These are phyloP conservation scores for Tympanoctomys barrerae DNA, from an alignment of 2,797 vertebrate species.

Conservation along the genomic window DNA sequence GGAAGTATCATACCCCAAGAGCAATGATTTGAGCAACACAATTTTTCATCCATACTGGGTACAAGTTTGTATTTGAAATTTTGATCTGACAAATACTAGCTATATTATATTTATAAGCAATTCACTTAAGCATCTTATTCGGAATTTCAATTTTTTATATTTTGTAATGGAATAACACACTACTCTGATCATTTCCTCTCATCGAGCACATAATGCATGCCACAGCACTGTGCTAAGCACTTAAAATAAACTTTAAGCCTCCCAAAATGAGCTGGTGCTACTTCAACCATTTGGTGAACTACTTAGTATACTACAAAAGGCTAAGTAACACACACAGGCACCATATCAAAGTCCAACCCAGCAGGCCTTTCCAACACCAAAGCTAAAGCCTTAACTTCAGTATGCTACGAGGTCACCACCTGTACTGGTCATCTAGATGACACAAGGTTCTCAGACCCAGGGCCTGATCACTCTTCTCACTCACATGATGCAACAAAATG, in stretches of 20 bases:
- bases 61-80: background rate
- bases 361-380: background rate
- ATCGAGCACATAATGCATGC: background rate
- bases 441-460: background rate
- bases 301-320: background rate
- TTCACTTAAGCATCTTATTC: background rate
- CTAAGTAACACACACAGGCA: background rate
- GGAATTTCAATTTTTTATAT: background rate
- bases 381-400: background rate
- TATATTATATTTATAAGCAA: background rate
- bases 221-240: background rate
- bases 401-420: background rate
- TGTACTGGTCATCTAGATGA: background rate
- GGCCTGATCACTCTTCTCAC: background rate
- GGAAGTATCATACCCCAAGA: background rate
- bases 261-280: background rate
- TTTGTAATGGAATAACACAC: background rate
- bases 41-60: background rate
- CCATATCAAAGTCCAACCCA: background rate
- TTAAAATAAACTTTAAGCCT: background rate
- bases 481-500: background rate
- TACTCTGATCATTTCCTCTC: background rate
- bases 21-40: background rate
- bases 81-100: background rate
- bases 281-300: background rate